Conservation (phyloP, 2,888 invertebrate genomes). For the Trichogramma evanescens region DNA sequence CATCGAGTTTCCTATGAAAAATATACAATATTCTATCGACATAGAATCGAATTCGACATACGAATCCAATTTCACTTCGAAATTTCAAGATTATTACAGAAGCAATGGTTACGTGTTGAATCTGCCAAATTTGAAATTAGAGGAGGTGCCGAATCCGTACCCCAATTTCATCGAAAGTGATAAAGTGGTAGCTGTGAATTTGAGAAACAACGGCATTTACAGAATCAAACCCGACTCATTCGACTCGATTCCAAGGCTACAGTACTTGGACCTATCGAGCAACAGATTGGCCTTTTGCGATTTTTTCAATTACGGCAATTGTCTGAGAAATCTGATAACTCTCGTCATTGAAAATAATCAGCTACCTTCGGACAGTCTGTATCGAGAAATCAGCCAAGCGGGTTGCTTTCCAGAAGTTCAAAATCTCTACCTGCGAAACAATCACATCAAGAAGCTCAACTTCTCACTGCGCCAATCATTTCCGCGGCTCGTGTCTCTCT, state of each 20-base stretch:
- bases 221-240: constrained; percentile 26
- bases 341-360: constrained; percentile 32
- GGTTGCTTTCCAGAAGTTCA: constrained; percentile 29
- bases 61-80: constrained; percentile 12
- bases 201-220: constrained; percentile 29
- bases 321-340: constrained; percentile 25
- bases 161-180: constrained; percentile 27
- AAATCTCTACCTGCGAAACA: constrained; percentile 31
- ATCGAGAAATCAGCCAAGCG: constrained; percentile 16
- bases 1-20: constrained; percentile 21
- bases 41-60: constrained; percentile 8
- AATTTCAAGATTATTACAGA: constrained; percentile 22
- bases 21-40: constrained; percentile 27
- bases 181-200: constrained; percentile 28
- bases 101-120: constrained; percentile 24
- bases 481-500: constrained; percentile 30
- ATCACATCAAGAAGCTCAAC: constrained; percentile 25
- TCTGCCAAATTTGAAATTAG: constrained; percentile 26
- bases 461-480: constrained; percentile 26
- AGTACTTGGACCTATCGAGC: constrained; percentile 31
- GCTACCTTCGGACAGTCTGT: constrained; percentile 18
- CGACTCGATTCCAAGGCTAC: constrained; percentile 27
- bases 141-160: constrained; percentile 10
- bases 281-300: constrained; percentile 31
- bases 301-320: constrained; percentile 28